Base-by-base conservation (phyloP, 2,797 vertebrate genomes). In the Oceanodroma leucorhoa region DNA sequence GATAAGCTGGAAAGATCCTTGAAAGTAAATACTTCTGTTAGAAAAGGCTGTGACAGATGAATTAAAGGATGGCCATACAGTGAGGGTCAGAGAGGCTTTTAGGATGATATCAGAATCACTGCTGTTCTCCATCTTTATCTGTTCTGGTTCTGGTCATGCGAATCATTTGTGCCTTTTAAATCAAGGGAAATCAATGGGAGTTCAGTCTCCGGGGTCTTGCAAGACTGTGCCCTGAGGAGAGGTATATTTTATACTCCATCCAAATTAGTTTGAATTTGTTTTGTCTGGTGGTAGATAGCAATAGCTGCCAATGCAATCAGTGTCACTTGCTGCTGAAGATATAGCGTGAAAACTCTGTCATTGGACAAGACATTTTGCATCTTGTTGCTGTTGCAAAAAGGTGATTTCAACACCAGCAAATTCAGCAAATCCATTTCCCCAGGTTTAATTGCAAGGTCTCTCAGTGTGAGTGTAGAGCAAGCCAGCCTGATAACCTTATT, bases 141-240 rank as follows among this genome's bases (percentile, higher is more conserved):
- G 84, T 94, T 93, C 83, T 60, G 66, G 58, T 67, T 91, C 66
- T 94, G 89, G 51, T 90, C 95, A 93, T 90, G 94, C 73, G 70
- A 93, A 90, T 96, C 91, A 62, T 95, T 96, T 90, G 90, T 93
- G 83, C 90, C 73, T 94, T 94, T 94, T 94, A 96, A 94, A 73
- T 91, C 88, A 89, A 89, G 57, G 73, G 91, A 96, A 96, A 97
- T 97, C 95, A 96, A 94, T 93, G 88, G 85, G 89, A 95, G 80
- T 67, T 95, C 70, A 26, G 85, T 87, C 94, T 94, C 80, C 0
- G 0, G 83, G 91, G 48, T 94, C 85, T 92, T 82, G 51, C 77
- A 89, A 70, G 87, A 18, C 60, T 83, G 76, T 93, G 66, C 38
- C 93, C 77, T 90, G 90, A 88, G 66, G 70, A 95, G 86, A 93